These are phyloP conservation scores for Eufriesea mexicana DNA, from an alignment of 1,140 invertebrate species.

Conservation along the genomic window DNA sequence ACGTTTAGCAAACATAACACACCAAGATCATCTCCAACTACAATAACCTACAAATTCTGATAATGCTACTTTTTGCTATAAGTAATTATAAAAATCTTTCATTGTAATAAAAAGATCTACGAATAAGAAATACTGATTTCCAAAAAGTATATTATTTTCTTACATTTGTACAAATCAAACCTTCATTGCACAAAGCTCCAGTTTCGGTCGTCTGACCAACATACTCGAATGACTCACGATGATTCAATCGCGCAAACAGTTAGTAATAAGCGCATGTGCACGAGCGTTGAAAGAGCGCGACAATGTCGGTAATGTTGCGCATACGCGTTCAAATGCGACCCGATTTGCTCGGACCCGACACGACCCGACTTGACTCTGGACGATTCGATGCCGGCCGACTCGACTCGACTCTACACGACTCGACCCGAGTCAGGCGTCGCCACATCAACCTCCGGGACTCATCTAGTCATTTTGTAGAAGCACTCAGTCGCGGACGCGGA, in stretches of 20 bases:
- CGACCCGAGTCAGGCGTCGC: slow-evolving; percentile 1
- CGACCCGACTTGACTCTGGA: not conserved
- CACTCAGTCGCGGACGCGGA: slow-evolving; percentile 49
- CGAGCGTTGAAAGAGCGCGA: not conserved
- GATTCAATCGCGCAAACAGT: not conserved
- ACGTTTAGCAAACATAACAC: too few species aligned
- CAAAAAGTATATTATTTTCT: too few species aligned
- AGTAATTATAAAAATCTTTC: too few species aligned
- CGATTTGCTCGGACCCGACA: not conserved
- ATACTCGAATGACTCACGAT: not conserved
- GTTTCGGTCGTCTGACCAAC: too few species aligned
- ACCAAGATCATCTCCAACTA: too few species aligned
- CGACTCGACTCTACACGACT: slow-evolving; percentile 13
- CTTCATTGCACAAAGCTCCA: too few species aligned
- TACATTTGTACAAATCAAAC: too few species aligned
- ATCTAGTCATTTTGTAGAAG: slow-evolving; percentile 62
- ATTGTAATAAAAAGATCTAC: too few species aligned
- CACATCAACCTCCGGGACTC: slow-evolving; percentile 19
- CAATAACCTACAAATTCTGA: too few species aligned
- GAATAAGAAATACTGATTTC: too few species aligned
- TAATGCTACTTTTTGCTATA: too few species aligned
- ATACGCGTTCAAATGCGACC: not conserved
- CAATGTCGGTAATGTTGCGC: not conserved
- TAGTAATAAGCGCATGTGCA: too few species aligned
- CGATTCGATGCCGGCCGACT: not conserved